Base-by-base conservation (phyloP, 92 coral and sea anemone species). In the Pocillopora grandis region DNA sequence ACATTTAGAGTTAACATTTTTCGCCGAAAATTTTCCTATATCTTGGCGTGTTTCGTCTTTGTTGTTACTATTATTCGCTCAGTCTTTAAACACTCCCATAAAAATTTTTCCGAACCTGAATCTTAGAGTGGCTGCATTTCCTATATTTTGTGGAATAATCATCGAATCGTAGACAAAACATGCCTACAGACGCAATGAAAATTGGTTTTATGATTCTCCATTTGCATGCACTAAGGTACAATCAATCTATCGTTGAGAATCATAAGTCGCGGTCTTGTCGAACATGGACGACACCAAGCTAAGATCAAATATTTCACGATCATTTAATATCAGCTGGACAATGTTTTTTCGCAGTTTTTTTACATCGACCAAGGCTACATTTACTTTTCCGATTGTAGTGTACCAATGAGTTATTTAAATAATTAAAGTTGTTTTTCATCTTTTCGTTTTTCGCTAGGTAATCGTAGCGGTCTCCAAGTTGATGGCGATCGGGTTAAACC, bases 401-500 rank as follows among this genome's bases (percentile, higher is more conserved):
- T 42, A 42, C 8, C 52, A 42, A 42, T 42, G 8, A 27, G 31
- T 27, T 27, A 27, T 27, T 27, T 27, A 27, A 27, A 27, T 67
- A 11, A 66, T 23, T 27, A 31, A 58, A 1, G 9, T 33, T n/a
- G 59, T 59, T 58, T 77, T 23, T 23, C 21, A 42, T 23, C 31
- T 8, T 56, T 71, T 27, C 52, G 80, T 49, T 69, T 37, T n/a
- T 33, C 19, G 20, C 18, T 74, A 96, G 99, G 98, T 96, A 16
- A 92, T 96, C 17, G 99, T 96, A 74, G 99, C 99, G 76, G 98
- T 96, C 72, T 96, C 99, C 60, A 89, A 93, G 79, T 93, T 96
- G 64, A 96, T 96, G 92, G 93, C 94, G 19, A 83, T 86, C 33
- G 99, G 99, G 66, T 92, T 94, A 82, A 95, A 96, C 90, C 89